These are phyloP conservation scores for Rostratula benghalensis DNA, from an alignment of 2,113 vertebrate genomes.

Conservation along the genomic window DNA sequence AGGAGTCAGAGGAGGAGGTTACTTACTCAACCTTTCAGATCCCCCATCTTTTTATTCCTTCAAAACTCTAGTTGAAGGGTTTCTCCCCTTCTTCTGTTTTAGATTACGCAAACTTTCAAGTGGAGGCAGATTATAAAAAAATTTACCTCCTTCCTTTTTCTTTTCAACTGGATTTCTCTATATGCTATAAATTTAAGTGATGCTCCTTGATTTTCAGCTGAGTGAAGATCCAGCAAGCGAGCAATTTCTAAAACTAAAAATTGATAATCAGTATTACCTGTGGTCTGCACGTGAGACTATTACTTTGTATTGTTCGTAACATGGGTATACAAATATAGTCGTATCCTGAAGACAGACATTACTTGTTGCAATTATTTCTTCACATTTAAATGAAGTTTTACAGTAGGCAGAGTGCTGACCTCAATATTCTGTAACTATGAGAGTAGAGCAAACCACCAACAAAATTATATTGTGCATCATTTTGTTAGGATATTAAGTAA, in stretches of 20 bases:
- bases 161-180: background rate
- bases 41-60: background rate
- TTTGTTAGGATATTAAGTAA: background rate
- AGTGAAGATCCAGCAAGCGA: background rate
- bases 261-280: background rate
- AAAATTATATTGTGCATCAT: background rate
- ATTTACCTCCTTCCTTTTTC: background rate
- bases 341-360: background rate
- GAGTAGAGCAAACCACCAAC: background rate
- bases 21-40: background rate
- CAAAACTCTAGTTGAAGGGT: background rate
- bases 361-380: background rate
- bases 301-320: background rate
- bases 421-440: background rate
- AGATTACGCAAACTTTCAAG: background rate
- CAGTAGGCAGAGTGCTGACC: background rate
- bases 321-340: background rate
- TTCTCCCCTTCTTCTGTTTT: background rate
- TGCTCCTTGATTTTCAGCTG: background rate
- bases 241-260: background rate
- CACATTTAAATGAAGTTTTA: background rate
- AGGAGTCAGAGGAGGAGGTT: background rate
- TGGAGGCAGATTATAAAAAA: background rate
- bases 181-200: background rate
- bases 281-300: background rate